Percentiles rank a stretch among this genome's conserved stretches.
Conservation (phyloP, 2,888 invertebrate species). For the Lepetodrilus schrolli region DNA sequence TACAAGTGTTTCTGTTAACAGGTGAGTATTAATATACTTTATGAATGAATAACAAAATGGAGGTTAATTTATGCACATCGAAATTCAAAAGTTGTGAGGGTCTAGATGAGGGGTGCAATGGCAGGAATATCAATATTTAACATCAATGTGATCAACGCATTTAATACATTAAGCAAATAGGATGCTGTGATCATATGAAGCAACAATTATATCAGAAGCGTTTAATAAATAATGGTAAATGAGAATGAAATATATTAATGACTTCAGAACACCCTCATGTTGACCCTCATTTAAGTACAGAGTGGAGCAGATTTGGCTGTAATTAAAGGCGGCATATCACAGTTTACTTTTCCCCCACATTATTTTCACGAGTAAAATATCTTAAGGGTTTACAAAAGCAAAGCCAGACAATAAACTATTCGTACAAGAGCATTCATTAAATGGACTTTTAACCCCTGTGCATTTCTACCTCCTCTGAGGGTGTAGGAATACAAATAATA, state of each 20-base stretch:
- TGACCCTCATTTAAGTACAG: background rate
- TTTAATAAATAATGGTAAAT: background rate
- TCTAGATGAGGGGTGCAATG: background rate
- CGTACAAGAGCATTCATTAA: too few relatives aligned
- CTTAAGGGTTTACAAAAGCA: too few relatives aligned
- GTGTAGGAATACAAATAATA: too few relatives aligned
- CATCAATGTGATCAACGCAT: too few relatives aligned
- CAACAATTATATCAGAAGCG: background rate
- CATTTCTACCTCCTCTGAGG: too few relatives aligned
- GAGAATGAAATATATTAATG: background rate
- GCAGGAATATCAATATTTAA: background rate
- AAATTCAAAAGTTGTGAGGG: background rate
- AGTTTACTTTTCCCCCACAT: too few relatives aligned
- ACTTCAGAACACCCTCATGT: background rate
- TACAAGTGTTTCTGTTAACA: constrained; percentile 5
- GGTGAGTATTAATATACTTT: constrained; percentile 14
- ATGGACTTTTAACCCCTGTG: too few relatives aligned
- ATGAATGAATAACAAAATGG: background rate
- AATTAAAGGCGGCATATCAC: too few relatives aligned
- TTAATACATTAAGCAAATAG: too few relatives aligned
- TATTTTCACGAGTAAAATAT: too few relatives aligned
- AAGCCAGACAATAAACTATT: too few relatives aligned
- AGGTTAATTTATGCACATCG: background rate
- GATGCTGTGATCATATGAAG: background rate
- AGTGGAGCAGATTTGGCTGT: too few relatives aligned